Evolutionary conservation across 2,797 vertebrate genomes (phyloP).

Genomic region (Syncerus caffer): DNA sequence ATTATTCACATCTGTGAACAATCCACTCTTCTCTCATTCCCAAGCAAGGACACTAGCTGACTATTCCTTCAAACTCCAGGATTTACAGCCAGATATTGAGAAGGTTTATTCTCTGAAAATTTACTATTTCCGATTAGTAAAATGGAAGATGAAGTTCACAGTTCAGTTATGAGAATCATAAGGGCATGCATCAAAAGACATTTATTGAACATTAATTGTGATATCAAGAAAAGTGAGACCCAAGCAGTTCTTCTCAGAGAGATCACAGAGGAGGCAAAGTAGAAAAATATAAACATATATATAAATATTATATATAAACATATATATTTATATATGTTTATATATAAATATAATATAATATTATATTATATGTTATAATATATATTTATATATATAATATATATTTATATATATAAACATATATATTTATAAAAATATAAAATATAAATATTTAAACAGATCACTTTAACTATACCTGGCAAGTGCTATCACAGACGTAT

Average conservation of each 20-base stretch:
- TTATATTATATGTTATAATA: too few relatives aligned
- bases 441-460: background rate
- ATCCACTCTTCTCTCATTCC: conserved; percentile 9
- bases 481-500: background rate
- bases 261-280: background rate
- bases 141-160: background rate
- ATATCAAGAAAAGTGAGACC: background rate
- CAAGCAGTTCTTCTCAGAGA: background rate
- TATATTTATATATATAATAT: too few relatives aligned
- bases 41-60: background rate
- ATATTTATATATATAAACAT: too few relatives aligned
- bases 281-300: background rate
- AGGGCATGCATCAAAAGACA: background rate
- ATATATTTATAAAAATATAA: too few relatives aligned
- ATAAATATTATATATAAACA: too few relatives aligned
- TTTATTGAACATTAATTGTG: background rate
- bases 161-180: background rate
- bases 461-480: background rate
- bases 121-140: background rate
- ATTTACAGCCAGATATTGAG: background rate
- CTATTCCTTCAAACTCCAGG: background rate
- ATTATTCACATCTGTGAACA: background rate
- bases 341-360: too few relatives aligned
- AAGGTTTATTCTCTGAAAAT: background rate
- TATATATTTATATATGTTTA: too few relatives aligned